These are phyloP conservation scores for Zoanthus solanderi DNA, from an alignment of 92 coral and sea anemone species.

Conservation along the genomic window DNA sequence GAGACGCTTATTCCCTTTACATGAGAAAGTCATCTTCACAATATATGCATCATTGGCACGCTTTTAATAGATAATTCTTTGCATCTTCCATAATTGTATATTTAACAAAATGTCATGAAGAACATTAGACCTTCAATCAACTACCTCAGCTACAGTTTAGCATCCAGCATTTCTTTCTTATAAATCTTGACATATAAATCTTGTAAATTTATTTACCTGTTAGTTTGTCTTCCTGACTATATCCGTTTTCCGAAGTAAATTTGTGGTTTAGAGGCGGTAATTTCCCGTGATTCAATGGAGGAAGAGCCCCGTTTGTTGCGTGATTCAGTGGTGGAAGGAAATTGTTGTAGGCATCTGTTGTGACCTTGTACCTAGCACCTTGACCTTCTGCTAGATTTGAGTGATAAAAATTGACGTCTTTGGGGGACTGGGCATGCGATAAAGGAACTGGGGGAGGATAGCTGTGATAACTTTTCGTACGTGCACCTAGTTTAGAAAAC, in stretches of 20 bases:
- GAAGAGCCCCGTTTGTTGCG: conserved; percentile 27
- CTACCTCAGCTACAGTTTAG: no score
- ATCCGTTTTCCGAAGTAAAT: conserved; percentile 42
- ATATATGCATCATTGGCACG: no score
- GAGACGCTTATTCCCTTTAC: no score
- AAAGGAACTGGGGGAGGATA: conserved; percentile 47
- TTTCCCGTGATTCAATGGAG: conserved; percentile 39
- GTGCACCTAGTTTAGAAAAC: conserved; percentile 39
- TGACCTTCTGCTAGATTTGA: conserved; percentile 46
- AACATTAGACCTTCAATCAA: no score
- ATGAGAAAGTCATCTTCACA: no score
- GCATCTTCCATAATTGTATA: no score
- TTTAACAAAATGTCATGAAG: no score
- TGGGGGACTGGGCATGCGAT: conserved; percentile 45
- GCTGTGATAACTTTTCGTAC: conserved; percentile 17
- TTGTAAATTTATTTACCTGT: conserved; percentile 14
- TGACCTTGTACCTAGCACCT: conserved; percentile 37
- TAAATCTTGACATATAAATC: neutral
- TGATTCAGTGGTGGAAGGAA: conserved; percentile 42
- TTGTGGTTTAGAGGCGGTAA: conserved; percentile 43
- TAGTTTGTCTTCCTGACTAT: conserved; percentile 36
- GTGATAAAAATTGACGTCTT: conserved; percentile 50
- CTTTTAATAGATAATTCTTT: no score
- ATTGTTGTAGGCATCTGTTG: conserved; percentile 44
- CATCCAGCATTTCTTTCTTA: no score